Evolutionary conservation across 1,140 invertebrate species (phyloP).

Genomic region (Zaprionus ghesquierei): DNA sequence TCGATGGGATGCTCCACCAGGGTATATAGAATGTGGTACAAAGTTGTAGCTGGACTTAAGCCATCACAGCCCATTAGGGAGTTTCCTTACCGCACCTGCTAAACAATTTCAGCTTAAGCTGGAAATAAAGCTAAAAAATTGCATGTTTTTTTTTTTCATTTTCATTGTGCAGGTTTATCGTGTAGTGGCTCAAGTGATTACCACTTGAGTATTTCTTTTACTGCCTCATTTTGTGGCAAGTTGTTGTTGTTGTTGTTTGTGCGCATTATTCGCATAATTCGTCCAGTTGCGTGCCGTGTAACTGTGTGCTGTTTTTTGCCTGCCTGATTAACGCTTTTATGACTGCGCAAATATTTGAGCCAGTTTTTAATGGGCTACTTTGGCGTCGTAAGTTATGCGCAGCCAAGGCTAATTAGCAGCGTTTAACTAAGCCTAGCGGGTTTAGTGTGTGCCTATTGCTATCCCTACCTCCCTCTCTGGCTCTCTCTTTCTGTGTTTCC

Average conservation of each 20-base stretch:
- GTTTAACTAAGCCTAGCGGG: slow-evolving; percentile 67
- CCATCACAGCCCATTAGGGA: neutral
- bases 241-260: slow-evolving; percentile 33
- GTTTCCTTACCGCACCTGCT: neutral
- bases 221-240: slow-evolving; percentile 41
- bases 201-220: slow-evolving; percentile 22
- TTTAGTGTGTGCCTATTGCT: neutral
- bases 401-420: slow-evolving; percentile 68
- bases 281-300: slow-evolving; percentile 40
- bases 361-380: slow-evolving; percentile 67
- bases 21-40: too few relatives aligned
- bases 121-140: neutral
- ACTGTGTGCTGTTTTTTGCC: neutral
- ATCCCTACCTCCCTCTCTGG: neutral
- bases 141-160: neutral
- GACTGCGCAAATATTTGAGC: slow-evolving; percentile 56
- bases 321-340: slow-evolving; percentile 65
- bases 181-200: slow-evolving; percentile 12
- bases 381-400: slow-evolving; percentile 43
- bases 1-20: too few relatives aligned
- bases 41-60: neutral
- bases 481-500: neutral
- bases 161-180: neutral
- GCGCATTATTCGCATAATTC: slow-evolving; percentile 28
- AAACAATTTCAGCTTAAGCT: neutral